A percentile compares a stretch with the other conserved stretches of the same genome.
Conservation (phyloP, 2,797 vertebrate species). For the Nothura maculosa region DNA sequence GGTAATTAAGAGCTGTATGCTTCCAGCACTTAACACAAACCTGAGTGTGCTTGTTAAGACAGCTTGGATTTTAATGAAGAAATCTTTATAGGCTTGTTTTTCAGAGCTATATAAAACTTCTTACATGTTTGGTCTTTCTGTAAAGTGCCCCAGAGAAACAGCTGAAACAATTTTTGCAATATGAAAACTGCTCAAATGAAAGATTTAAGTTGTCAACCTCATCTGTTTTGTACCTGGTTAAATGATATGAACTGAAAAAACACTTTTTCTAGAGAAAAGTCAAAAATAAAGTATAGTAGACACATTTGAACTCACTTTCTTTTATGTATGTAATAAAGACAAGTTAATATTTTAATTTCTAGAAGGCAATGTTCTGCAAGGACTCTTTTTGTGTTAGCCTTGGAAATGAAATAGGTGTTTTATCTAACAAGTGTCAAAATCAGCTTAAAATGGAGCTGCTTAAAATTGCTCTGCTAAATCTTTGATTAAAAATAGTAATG, state of each 20-base stretch:
- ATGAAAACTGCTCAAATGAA: background rate
- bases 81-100: background rate
- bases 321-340: background rate
- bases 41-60: background rate
- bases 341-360: background rate
- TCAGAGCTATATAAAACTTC: rapidly evolving
- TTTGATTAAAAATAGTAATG: background rate
- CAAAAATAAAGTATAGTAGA: background rate
- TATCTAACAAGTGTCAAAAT: background rate
- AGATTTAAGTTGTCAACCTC: background rate
- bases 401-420: background rate
- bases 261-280: background rate
- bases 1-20: background rate
- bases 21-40: background rate
- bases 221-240: background rate
- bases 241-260: background rate
- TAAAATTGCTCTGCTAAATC: background rate
- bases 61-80: background rate
- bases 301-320: background rate
- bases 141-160: background rate
- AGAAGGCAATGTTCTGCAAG: background rate
- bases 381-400: background rate
- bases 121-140: background rate
- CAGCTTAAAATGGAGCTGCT: background rate
- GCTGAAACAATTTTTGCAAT: background rate